Evolutionary conservation across 2,797 vertebrate species (phyloP), one percentile per base, ranked within the genome.

Genomic region (Lepilemur septentrionalis): DNA sequence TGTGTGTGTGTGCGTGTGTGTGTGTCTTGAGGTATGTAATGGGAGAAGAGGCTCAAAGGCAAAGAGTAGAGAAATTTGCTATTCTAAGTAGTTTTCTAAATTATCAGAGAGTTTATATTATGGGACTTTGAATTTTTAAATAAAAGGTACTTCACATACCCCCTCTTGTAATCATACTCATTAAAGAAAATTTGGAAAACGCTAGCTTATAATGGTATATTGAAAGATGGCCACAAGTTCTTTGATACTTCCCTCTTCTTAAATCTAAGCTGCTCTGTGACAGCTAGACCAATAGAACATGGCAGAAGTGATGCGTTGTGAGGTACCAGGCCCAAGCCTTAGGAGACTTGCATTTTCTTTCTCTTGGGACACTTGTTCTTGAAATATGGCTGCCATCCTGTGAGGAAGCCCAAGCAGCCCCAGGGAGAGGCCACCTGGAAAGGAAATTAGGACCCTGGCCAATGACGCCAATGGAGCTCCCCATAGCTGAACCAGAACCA

Each of bases 51-150:
- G 7, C 30, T 91, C 50, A 35, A 17, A 65, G 32, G 9, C 28
- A 73, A 84, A 76, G 23, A 84, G 41, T 30, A n/a, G 75, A 90
- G 67, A 88, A 63, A 85, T 82, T 61, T 82, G 32, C 38, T 82
- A 28, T 82, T 93, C 22, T 92, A 89, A 89, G 84, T 93, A 72
- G 41, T 78, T 93, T 92, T 86, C 30, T 93, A 48, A 93, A 63
- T 93, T 89, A 35, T 82, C 61, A 55, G 46, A 89, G 69, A 88
- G 22, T 93, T 86, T 91, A 89, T 69, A 28, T 50, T 72, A 46
- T 15, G 25, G 4, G 3, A 61, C 70, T 79, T 92, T 61, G 89
- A 30, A 57, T 2, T 81, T 95, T 94, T 76, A 41, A 75, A 73
- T 79, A 87, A 83, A 92, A 93, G 30, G 18, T 79, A 35, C 6